Evolutionary conservation across 2,888 invertebrate species (phyloP).

Genomic region (Diarsia rubi): DNA sequence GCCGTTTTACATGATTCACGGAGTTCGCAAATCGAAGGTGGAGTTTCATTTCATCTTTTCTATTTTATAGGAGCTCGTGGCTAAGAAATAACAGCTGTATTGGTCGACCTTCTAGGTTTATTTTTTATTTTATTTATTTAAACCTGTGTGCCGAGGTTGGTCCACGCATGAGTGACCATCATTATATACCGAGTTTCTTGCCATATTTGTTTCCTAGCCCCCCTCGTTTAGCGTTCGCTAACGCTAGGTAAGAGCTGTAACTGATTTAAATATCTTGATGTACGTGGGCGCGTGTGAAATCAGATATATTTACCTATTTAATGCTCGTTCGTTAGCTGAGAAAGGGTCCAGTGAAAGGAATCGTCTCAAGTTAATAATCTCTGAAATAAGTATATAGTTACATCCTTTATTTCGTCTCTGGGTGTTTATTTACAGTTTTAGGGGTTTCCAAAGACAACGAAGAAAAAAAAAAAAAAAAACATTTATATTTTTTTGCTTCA

Average conservation of each 20-base stretch:
- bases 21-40: neutral
- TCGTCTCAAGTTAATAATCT: slow-evolving; percentile 13
- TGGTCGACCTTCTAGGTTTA: no score
- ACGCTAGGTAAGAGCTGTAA: neutral
- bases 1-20: slow-evolving; percentile 5
- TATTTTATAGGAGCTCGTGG: no score
- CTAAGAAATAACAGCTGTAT: no score
- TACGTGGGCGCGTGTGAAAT: neutral
- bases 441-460: no score
- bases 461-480: no score
- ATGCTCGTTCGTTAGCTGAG: neutral
- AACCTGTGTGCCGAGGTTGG: no score
- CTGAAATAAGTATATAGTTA: neutral
- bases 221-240: neutral
- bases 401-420: neutral
- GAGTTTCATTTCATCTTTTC: slow-evolving; percentile 4
- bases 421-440: neutral
- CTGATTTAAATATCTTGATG: neutral
- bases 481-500: neutral
- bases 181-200: no score
- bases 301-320: neutral
- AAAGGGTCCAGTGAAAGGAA: slow-evolving; percentile 19
- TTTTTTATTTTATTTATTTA: no score
- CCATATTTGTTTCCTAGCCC: neutral
- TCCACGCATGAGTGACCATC: no score